Base-by-base conservation (phyloP, 2,113 vertebrate species). In the Phalacrocorax carbo region DNA sequence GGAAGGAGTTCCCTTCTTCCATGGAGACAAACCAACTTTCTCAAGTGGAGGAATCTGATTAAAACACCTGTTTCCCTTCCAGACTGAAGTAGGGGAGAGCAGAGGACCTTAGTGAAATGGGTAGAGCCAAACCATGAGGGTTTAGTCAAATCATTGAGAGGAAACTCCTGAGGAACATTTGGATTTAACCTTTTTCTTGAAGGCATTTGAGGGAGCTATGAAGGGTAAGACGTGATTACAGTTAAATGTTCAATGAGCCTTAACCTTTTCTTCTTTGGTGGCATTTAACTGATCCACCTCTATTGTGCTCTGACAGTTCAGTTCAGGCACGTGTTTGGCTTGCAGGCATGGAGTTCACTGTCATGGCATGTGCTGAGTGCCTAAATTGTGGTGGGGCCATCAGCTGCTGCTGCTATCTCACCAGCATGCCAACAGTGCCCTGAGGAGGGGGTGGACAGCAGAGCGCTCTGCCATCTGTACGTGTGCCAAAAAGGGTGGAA, bases 301-400 rank as follows among this genome's bases (percentile, higher is more conserved):
- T 61, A 2, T 4, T 16, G 34, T 32, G 17, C 52, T 82, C 49
- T 58, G 38, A n/a, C 19, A 17, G 27, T 2, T 55, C 18, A 13
- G 27, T 6, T 2, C 0, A 10, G 55, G 27, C 34, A 2, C 2
- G 0, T 2, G 1, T 54, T 20, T 65, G 71, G 46, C 55, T 32
- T 14, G 6, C 5, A 20, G 44, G 38, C 44, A 4, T 1, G 3
- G 42, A 46, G 10, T 2, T 89, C 15, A 3, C 38, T 38, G 65
- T 8, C 15, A 4, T 3, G 25, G 49, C 27, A 38, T 0, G 0
- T 9, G 42, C 29, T 5, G 11, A 9, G 55, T 9, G 17, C 17
- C 23, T 13, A 11, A 12, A 6, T 13, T 25, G 19, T 13, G 18
- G 5, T 49, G 81, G 55, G 25, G 23, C 54, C 30, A 4, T 17